Evolutionary conservation across 2,888 invertebrate species (phyloP).

Genomic region (Cartodere bifasciata): DNA sequence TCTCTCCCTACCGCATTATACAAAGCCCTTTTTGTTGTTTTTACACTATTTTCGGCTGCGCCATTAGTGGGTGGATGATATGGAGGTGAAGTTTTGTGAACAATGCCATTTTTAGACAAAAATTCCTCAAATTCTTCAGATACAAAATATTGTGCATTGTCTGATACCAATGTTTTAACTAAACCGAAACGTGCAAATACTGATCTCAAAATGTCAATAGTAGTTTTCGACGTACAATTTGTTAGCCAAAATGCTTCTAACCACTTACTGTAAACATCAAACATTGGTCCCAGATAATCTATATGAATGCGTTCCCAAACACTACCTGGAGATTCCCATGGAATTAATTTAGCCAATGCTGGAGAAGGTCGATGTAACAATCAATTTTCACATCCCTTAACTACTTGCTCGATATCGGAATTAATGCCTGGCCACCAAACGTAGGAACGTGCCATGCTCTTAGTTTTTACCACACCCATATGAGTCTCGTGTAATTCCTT

Average conservation of each 20-base stretch:
- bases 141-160: conserved; percentile 10
- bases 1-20: no score
- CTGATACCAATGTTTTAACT: conserved; percentile 8
- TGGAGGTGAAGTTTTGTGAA: conserved; percentile 15
- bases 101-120: conserved; percentile 13
- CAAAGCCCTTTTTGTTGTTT: conserved; percentile 5
- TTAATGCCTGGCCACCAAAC: no score
- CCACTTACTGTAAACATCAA: conserved; percentile 10
- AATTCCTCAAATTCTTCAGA: conserved; percentile 14
- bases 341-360: no score
- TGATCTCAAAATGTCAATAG: conserved; percentile 7
- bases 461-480: no score
- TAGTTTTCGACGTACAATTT: conserved; percentile 5
- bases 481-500: no score
- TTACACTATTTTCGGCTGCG: conserved; percentile 12
- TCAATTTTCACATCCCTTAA: no score
- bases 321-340: no score
- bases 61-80: conserved; percentile 18
- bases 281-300: conserved; percentile 5
- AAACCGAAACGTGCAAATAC: conserved; percentile 9
- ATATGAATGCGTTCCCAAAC: conserved; percentile 2
- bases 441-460: no score
- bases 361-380: no score
- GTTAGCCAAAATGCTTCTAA: conserved; percentile 9
- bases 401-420: no score